Percentiles rank a stretch among this genome's conserved stretches.
These are phyloP conservation scores for Chaetodon trifascialis DNA, from an alignment of 2,113 vertebrate species.

Conservation along the genomic window DNA sequence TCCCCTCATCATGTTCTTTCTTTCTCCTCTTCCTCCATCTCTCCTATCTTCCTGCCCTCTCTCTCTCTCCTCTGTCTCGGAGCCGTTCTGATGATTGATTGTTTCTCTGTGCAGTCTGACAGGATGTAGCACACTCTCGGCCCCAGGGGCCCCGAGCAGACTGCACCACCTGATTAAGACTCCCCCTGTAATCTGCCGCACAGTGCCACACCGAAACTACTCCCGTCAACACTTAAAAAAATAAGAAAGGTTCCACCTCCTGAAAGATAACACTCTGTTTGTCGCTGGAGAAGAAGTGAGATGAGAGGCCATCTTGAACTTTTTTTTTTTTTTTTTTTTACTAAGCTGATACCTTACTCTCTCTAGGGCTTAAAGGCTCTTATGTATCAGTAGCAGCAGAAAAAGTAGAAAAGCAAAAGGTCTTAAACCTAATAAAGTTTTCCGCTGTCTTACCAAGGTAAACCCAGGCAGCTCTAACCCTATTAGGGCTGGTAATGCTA, in stretches of 20 bases:
- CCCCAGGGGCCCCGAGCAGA: conserved; percentile 89
- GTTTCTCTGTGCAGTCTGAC: conserved; percentile 92
- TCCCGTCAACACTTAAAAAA: conserved; percentile 75
- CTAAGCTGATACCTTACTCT: conserved; percentile 74
- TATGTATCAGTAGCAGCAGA: conserved; percentile 81
- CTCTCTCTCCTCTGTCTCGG: conserved; percentile 69
- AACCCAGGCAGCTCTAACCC: conserved; percentile 77
- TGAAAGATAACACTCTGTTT: conserved; percentile 81
- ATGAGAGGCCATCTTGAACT: conserved; percentile 59
- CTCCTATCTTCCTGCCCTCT: conserved; percentile 68
- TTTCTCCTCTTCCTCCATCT: conserved; percentile 57
- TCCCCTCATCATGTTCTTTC: conserved; percentile 57
- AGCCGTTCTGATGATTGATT: conserved; percentile 94
- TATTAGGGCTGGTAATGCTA: conserved; percentile 79
- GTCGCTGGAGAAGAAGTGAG: conserved; percentile 53
- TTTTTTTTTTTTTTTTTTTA: conserved; percentile 49
- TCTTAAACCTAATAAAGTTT: conserved; percentile 85
- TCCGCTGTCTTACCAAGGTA: conserved; percentile 78
- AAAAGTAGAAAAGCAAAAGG: conserved; percentile 79
- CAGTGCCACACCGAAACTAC: conserved; percentile 75
- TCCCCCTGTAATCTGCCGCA: conserved; percentile 91
- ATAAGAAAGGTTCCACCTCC: conserved; percentile 76
- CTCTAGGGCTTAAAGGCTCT: conserved; percentile 78
- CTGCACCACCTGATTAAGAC: conserved; percentile 94
- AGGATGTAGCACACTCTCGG: conserved; percentile 90